Base-by-base conservation (phyloP, 2,113 vertebrate species). In the Poecile atricapillus region DNA sequence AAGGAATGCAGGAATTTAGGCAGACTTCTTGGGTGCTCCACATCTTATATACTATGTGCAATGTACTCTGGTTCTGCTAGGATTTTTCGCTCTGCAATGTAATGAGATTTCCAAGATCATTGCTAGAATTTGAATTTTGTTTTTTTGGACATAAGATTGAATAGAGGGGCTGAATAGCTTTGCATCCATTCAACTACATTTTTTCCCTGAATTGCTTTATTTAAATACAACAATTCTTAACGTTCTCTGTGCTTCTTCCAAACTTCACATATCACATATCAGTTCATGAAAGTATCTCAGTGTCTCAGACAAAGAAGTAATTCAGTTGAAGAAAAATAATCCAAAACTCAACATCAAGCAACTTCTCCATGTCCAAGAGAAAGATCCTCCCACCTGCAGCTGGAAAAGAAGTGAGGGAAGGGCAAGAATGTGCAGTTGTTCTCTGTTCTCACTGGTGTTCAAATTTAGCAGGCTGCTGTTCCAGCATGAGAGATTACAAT, bases 361-460 rank as follows among this genome's bases (percentile, higher is more conserved):
- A 69, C n/a, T 90, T 93, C 60, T 91, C 67, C 7, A 5, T 80
- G 64, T n/a, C 15, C 35, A 81, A 80, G 24, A 67, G 53, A 96
- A 96, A 93, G 79, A 86, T 88, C 68, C 68, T 93, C 76, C 75
- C 88, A 86, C 79, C 82, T 96, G 80, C 94, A 96, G 79, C 94
- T 95, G 87, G 35, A 92, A 77, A 50, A 84, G 44, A 74, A 95
- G 35, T 16, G 47, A 88, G 41, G 17, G 41, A 95, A 94, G 56
- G 68, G 39, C 93, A 90, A 94, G 71, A 94, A 94, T 83, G 47
- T 43, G 68, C 35, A 44, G 71, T 85, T 95, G 68, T 88, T 90
- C 70, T 85, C 87, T 95, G 78, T 67, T 93, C 52, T 86, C 1
- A 0, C 56, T 83, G 60, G 58, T 0, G 0, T 86, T 93, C 52